A percentile compares a stretch with the other conserved stretches of the same genome.
Evolutionary conservation across 92 coral and sea anemone genomes (phyloP).

Genomic region (Zoanthus sansibaricus): DNA sequence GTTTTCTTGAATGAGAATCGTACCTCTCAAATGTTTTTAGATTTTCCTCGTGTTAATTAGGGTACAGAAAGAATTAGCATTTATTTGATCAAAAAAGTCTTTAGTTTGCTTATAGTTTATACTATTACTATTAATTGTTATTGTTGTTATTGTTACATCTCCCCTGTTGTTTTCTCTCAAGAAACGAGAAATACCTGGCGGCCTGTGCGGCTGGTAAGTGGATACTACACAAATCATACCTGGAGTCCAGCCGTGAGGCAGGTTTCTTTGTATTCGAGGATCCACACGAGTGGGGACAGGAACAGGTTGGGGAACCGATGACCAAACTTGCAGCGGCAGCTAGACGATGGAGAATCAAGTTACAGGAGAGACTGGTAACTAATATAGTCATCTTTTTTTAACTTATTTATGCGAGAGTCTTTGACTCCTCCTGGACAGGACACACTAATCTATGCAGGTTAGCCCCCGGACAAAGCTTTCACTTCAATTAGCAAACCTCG

Average conservation of each 20-base stretch:
- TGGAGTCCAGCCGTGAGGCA: conserved; percentile 92
- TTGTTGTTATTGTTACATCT: neutral
- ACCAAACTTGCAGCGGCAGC: conserved; percentile 86
- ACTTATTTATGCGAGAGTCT: too few relatives aligned
- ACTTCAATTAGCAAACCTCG: too few relatives aligned
- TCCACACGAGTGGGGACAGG: conserved; percentile 94
- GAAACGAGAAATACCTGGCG: conserved; percentile 96
- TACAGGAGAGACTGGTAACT: conserved; percentile 73
- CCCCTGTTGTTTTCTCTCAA: conserved; percentile 11
- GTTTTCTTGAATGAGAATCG: too few relatives aligned
- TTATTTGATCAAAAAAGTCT: too few relatives aligned
- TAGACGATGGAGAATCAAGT: conserved; percentile 84
- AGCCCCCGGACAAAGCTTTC: too few relatives aligned
- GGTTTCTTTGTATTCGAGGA: conserved; percentile 87
- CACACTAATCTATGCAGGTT: too few relatives aligned
- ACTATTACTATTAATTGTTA: neutral
- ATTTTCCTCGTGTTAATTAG: too few relatives aligned
- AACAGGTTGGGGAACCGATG: conserved; percentile 80
- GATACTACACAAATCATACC: conserved; percentile 95
- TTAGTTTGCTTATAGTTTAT: too few relatives aligned
- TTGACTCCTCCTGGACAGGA: neutral
- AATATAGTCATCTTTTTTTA: neutral
- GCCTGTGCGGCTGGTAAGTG: conserved; percentile 98
- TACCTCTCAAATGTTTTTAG: too few relatives aligned
- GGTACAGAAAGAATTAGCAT: too few relatives aligned